Conservation (phyloP, 53 echinoderm and acorn worm genomes). For the Astropecten irregularis region DNA sequence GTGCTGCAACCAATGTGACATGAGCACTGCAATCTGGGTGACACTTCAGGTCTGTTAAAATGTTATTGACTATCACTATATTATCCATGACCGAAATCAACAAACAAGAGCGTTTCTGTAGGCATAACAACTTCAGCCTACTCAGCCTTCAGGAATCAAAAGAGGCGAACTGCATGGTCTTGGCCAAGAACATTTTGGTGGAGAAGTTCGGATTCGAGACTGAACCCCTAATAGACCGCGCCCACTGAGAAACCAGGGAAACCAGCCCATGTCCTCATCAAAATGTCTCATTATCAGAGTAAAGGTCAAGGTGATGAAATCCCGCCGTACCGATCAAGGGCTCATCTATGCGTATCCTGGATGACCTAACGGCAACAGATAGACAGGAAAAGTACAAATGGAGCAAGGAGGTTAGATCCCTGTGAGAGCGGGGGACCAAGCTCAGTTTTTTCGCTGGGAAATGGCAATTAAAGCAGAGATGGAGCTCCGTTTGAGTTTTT, state of each 20-base stretch:
- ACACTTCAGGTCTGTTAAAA: slow-evolving; percentile 2
- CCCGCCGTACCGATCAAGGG: background rate
- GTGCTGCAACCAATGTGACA: background rate
- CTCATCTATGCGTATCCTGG: background rate
- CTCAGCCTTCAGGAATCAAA: background rate
- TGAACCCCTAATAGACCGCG: slow-evolving; percentile 8
- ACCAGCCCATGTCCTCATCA: slow-evolving; percentile 9
- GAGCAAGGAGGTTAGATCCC: background rate
- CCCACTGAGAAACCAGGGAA: slow-evolving; percentile 5
- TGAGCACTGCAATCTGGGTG: slow-evolving; percentile 22
- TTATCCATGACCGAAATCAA: slow-evolving; percentile 1
- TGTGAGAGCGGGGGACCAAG: background rate
- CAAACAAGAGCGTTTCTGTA: slow-evolving; percentile 5
- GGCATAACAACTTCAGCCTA: background rate
- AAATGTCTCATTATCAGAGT: slow-evolving; percentile 3
- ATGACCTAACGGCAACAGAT: slow-evolving; percentile 13
- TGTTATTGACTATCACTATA: slow-evolving; percentile 3
- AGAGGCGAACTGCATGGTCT: background rate
- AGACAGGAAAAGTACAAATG: background rate
- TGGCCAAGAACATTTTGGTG: background rate
- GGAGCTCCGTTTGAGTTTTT: too few species aligned
- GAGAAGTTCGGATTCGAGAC: background rate
- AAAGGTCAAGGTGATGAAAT: background rate
- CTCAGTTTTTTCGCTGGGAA: background rate
- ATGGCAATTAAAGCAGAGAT: background rate